phyloP scores from a whole-genome alignment of 2,888 invertebrate species.

The Tenthredo notha region DNA sequence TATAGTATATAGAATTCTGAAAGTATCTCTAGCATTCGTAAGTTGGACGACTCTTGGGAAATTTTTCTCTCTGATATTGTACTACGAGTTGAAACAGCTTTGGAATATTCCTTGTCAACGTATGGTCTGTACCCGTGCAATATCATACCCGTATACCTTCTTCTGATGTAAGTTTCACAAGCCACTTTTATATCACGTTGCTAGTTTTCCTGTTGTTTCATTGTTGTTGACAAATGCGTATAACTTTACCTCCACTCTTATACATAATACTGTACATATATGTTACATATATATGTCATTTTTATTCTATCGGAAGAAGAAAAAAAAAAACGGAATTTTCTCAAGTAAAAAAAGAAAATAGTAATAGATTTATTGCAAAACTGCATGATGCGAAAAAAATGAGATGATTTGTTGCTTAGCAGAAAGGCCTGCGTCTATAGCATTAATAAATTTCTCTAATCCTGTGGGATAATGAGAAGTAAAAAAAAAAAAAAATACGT shows the following conservation, averaged over 20 bases:
- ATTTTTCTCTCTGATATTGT: background rate
- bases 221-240: background rate
- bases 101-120: background rate
- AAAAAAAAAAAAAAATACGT: too few relatives aligned
- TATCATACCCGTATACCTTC: too few relatives aligned
- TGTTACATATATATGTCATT: background rate
- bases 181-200: slow-evolving; percentile 17
- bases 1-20: background rate
- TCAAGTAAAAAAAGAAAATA: too few relatives aligned
- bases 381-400: too few relatives aligned
- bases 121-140: background rate
- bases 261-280: background rate
- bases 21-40: background rate
- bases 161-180: background rate
- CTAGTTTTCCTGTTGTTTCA: slow-evolving; percentile 8
- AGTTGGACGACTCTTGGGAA: background rate
- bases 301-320: too few relatives aligned
- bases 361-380: too few relatives aligned
- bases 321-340: too few relatives aligned
- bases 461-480: too few relatives aligned
- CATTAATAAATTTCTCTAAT: too few relatives aligned
- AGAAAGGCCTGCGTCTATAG: too few relatives aligned
- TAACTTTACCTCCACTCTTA: background rate
- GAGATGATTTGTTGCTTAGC: too few relatives aligned
- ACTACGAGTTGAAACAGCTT: background rate